Evolutionary conservation across 2,113 vertebrate genomes (phyloP), one percentile per base, ranked within the genome.

Genomic region (Cryptomyrus ogoouensis): DNA sequence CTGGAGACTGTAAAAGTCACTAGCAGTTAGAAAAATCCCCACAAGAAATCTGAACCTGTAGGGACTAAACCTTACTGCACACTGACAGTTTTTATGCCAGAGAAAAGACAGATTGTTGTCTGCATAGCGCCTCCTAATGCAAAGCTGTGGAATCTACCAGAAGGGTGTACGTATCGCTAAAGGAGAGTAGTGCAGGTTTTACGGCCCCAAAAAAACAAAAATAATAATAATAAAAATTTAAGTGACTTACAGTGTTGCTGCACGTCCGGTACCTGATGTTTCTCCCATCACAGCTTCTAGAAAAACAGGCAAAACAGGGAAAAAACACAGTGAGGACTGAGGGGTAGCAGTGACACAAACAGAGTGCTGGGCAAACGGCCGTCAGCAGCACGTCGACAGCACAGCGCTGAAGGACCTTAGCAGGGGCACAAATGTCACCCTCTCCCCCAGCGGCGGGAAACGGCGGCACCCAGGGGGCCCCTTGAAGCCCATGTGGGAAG

Each of bases 221-320:
- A n/a, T 42, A 80, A 21, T 6, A 42, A 17, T 42, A 42, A 44
- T 42, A 83, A 42, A 17, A 44, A n/a, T 19, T 42, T 83, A n/a
- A 47, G 2, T 84, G 83, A 47, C 83, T 84, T 84, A 84, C 83
- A 10, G 83, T 84, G 42, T 47, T 84, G 44, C 83, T 84, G 44
- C 83, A 84, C 83, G 83, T 84, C 21, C 21, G 39, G 44, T 84
- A 84, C 21, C 83, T 84, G 83, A 84, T 99, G 93, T 97, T 98
- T 92, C 96, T 96, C 88, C 97, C 98, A 94, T 97, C 97, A 91
- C 98, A 98, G 92, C 95, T 97, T 94, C 98, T 98, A 94, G 83
- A 90, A 91, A 88, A 21, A 27, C 9, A 91, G 89, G 27, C 12
- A 15, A 88, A 89, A 74, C 9, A 53, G 24, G 52, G 35, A 89